Conservation (phyloP, 2,113 vertebrate species). For the Mirza zaza region DNA sequence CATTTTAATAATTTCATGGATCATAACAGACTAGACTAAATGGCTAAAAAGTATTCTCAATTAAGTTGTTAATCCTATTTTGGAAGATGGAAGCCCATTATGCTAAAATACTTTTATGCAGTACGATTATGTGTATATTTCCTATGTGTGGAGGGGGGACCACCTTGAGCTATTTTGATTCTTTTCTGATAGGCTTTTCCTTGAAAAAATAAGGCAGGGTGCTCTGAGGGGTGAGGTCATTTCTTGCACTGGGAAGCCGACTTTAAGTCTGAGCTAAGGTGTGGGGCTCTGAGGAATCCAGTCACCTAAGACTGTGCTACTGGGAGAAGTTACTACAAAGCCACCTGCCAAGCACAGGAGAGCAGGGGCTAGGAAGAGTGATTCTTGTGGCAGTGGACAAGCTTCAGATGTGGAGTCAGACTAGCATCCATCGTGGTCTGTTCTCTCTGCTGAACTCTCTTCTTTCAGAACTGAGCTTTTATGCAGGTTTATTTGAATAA, state of each 20-base stretch:
- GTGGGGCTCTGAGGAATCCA: neutral
- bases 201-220: neutral
- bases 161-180: neutral
- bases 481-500: neutral
- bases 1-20: neutral
- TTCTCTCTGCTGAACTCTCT: neutral
- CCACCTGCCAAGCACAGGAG: neutral
- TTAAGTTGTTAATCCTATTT: neutral
- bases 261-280: neutral
- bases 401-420: neutral
- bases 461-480: neutral
- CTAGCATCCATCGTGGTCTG: neutral
- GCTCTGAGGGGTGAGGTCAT: neutral
- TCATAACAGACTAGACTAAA: neutral
- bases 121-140: neutral
- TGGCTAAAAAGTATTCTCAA: neutral
- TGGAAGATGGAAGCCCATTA: neutral
- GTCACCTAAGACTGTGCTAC: neutral
- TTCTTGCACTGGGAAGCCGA: neutral
- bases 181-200: neutral
- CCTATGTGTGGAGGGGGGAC: neutral
- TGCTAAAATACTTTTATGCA: neutral
- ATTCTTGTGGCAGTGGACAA: neutral
- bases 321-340: neutral
- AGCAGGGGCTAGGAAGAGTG: neutral